Base-by-base conservation (phyloP, 1,140 invertebrate genomes). In the Bombus waltoni region DNA sequence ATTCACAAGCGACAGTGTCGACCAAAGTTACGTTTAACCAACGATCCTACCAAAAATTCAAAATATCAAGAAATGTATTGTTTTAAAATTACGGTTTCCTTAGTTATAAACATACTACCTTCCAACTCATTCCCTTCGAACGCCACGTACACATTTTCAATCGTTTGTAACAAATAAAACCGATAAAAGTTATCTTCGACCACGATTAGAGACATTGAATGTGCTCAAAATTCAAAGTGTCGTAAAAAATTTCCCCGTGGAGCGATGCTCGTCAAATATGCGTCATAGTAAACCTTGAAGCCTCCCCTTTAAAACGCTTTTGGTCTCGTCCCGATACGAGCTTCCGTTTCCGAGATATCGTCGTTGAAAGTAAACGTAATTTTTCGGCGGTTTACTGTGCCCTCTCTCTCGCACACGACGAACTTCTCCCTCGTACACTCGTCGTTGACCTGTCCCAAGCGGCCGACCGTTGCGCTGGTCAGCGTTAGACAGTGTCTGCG, bases 401-500 rank as follows among this genome's bases (percentile, higher is more conserved):
- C 15, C n/a, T 77, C 75, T 62, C 38, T 3, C 57, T 77, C 57
- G 28, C 53, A n/a, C 35, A 8, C 25, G 9, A 35, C 40, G 5
- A 25, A 11, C 11, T 32, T 76, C 53, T 59, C 53, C 2, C 75
- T 42, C 57, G 13, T 28, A 40, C 35, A 9, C 38, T 5, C n/a
- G 32, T 38, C 11, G 28, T 28, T 80, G 78, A 70, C 65, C 78
- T 80, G 35, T 70, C 65, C 13, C 65, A 80, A 70, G 11, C 44
- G 25, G 25, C 44, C 25, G 25, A 80, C 65, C 35, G 35, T 35
- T 70, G 66, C 44, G 44, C 35, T 53, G 78, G 42, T 70, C 78
- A 80, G 11, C 15, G 65, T 3, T 32, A 47, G 76, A 47, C 78
- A 38, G 78, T 35, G 65, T 80, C 78, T 70, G 42, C 25, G 44